phyloP scores from a whole-genome alignment of 2,888 invertebrate species.

The Polylopha cassiicola region DNA sequence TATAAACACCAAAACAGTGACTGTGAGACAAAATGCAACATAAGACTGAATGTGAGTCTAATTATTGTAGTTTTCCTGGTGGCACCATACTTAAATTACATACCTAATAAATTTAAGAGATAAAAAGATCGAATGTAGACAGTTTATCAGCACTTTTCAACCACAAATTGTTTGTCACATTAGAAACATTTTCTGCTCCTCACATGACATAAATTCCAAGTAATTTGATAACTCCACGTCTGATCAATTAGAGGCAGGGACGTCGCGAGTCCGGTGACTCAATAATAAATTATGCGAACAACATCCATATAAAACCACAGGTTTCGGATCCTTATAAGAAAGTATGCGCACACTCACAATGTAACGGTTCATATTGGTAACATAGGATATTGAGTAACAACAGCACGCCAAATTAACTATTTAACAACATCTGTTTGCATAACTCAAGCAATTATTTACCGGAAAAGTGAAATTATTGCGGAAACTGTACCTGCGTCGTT shows the following conservation, averaged over 20 bases:
- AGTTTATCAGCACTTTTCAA: too few species aligned
- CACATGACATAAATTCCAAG: slow-evolving; percentile 13
- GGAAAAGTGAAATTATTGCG: slow-evolving; percentile 21
- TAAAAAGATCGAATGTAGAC: too few species aligned
- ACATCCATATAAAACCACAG: slow-evolving; percentile 28
- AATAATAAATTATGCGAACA: slow-evolving; percentile 38
- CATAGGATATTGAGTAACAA: slow-evolving; percentile 14
- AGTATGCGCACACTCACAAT: slow-evolving; percentile 8
- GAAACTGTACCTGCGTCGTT: slow-evolving; percentile 15
- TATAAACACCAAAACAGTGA: too few species aligned
- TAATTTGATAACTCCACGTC: slow-evolving; percentile 21
- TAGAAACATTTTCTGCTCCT: not conserved
- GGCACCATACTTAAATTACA: too few species aligned
- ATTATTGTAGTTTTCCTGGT: too few species aligned
- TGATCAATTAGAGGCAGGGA: slow-evolving; percentile 40
- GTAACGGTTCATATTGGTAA: slow-evolving; percentile 1
- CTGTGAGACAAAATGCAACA: too few species aligned
- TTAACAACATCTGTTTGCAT: slow-evolving; percentile 22
- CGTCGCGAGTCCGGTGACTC: slow-evolving; percentile 44
- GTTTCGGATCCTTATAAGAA: slow-evolving; percentile 9
- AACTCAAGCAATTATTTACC: slow-evolving; percentile 20
- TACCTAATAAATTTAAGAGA: too few species aligned
- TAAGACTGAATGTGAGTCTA: too few species aligned
- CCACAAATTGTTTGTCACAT: slow-evolving; percentile 1
- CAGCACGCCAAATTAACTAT: slow-evolving; percentile 11